Base-by-base conservation (phyloP, 2,797 vertebrate genomes). In the Argyrosomus regius region DNA sequence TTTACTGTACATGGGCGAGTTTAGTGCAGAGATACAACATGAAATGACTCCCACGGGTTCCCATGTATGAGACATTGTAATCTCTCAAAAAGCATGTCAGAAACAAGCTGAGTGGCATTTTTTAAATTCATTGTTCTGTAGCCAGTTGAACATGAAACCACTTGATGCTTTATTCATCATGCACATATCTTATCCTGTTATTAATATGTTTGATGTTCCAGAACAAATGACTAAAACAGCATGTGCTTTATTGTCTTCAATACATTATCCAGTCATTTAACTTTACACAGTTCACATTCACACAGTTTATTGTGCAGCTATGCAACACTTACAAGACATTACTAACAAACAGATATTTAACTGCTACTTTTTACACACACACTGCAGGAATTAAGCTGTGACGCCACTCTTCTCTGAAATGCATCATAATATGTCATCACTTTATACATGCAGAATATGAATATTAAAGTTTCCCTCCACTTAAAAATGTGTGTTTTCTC, bases 101-200 rank as follows among this genome's bases (percentile, higher is more conserved):
- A 49, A 79, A 86, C 82, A 64, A 71, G 63, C 63, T 76, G 35
- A 53, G 50, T 59, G 10, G 63, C 52, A 79, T 79, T 79, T 73
- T 61, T 66, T 11, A 54, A 1, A 70, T 12, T 16, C 5, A 1
- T 22, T 39, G 26, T 45, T 63, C 6, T 1, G 0, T 18, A 60
- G 5, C 18, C 17, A 45, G 17, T 10, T n/a, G 2, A 20, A 45
- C 59, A 22, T 9, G 20, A 58, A 48, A 2, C 24, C 3, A 54
- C 56, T 9, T 45, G 45, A 17, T 28, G 17, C 26, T 63, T 81
- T 78, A 26, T 48, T 66, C 39, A 10, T 41, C 2, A 26, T 46
- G 11, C 24, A 8, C n/a, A 8, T 39, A 9, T 39, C 8, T 8
- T 39, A 39, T 39, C 35, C 8, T 39, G 35, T 39, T 39, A 9